Percentiles rank a stretch among this genome's conserved stretches.
Evolutionary conservation across 2,113 vertebrate species (phyloP).

Genomic region (Nycticebus coucang): DNA sequence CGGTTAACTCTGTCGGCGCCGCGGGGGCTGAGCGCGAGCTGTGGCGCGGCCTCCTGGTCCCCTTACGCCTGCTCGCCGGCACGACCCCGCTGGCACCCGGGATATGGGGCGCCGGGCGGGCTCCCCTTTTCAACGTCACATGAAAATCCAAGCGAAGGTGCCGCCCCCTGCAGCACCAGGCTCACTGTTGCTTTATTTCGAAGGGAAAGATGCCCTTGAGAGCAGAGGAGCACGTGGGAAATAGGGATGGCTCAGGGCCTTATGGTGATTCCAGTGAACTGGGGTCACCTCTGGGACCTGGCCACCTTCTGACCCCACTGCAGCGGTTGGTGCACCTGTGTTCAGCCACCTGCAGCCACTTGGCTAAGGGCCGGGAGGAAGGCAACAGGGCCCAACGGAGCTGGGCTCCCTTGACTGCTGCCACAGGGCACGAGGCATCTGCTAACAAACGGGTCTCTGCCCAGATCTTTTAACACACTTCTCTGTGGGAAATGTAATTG

Average conservation of each 20-base stretch:
- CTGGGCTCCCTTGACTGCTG: background rate
- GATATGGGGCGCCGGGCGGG: background rate
- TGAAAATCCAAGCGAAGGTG: background rate
- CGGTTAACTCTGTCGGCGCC: conserved; percentile 85
- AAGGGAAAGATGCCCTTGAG: conserved; percentile 59
- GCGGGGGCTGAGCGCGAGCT: background rate
- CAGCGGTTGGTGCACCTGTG: background rate
- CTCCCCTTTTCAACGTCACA: background rate
- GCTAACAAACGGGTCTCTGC: background rate
- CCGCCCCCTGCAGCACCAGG: background rate
- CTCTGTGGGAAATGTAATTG: background rate
- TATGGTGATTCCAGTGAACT: background rate
- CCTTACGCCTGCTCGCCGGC: background rate
- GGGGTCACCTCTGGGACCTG: background rate
- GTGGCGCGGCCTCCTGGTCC: background rate
- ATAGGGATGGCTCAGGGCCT: background rate
- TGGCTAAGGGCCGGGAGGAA: background rate
- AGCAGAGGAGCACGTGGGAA: background rate
- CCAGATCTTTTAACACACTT: background rate
- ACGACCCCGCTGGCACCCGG: background rate
- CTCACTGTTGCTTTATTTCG: background rate
- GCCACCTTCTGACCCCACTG: background rate
- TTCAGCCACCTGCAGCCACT: conserved; percentile 47
- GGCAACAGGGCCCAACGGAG: conserved; percentile 45
- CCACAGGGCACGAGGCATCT: background rate